These are phyloP conservation scores for Aporrectodea caliginosa DNA, from an alignment of 1,140 invertebrate genomes.

Conservation along the genomic window DNA sequence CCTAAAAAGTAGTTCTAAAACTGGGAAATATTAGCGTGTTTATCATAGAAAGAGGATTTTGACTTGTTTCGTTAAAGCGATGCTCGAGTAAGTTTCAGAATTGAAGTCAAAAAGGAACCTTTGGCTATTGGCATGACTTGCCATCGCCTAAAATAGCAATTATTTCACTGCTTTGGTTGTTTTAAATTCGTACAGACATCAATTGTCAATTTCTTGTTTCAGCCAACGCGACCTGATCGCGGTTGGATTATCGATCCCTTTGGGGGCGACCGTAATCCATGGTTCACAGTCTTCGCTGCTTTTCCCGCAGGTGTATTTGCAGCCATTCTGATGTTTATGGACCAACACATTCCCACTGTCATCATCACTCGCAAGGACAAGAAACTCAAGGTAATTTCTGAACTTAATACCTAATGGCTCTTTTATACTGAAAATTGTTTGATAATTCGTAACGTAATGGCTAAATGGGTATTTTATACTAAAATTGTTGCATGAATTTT, in stretches of 20 bases:
- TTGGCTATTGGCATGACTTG: too few species aligned
- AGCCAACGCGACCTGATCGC: slow-evolving; percentile 72
- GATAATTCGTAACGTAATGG: not conserved
- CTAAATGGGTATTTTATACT: too few species aligned
- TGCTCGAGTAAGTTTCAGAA: too few species aligned
- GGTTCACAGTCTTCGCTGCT: slow-evolving; percentile 75
- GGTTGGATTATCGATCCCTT: slow-evolving; percentile 90
- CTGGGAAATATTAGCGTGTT: not conserved
- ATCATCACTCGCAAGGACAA: slow-evolving; percentile 96
- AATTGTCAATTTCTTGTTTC: slow-evolving; percentile 2
- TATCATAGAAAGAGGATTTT: not conserved
- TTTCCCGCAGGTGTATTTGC: slow-evolving; percentile 81
- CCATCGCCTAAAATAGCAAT: too few species aligned
- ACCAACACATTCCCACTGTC: slow-evolving; percentile 97
- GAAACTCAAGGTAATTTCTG: slow-evolving; percentile 71
- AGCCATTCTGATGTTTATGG: slow-evolving; percentile 97
- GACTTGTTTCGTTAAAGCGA: too few species aligned
- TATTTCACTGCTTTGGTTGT: too few species aligned
- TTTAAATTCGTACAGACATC: too few species aligned
- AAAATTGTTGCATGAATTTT: too few species aligned
- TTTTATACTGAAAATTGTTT: not conserved
- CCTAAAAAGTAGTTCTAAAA: not conserved
- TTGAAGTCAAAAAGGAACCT: too few species aligned
- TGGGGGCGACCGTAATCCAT: slow-evolving; percentile 77
- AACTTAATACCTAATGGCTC: not conserved